Evolutionary conservation across 1,140 invertebrate genomes (phyloP).

Genomic region (Aphidius gifuensis): DNA sequence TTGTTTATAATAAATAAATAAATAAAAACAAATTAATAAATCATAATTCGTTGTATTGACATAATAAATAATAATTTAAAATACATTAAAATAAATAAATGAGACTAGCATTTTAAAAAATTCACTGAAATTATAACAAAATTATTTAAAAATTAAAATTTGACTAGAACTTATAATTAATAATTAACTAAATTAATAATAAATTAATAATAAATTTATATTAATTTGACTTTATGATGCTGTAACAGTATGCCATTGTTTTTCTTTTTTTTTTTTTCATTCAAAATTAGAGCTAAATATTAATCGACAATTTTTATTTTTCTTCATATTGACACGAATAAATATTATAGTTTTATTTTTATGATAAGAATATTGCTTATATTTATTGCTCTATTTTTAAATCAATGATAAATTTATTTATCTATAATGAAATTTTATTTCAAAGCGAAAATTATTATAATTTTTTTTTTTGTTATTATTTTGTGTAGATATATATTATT

Average conservation of each 20-base stretch:
- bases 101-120: conserved; percentile 21
- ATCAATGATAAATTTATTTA: too few species aligned
- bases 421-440: too few species aligned
- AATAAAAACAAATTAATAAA: conserved; percentile 11
- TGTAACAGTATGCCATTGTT: conserved; percentile 51
- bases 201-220: conserved; percentile 14
- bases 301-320: too few species aligned
- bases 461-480: too few species aligned
- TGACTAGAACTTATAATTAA: conserved; percentile 7
- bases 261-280: too few species aligned
- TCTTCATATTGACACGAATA: too few species aligned
- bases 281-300: too few species aligned
- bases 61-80: conserved; percentile 33
- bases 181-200: conserved; percentile 12
- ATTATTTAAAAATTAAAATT: conserved; percentile 7
- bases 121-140: conserved; percentile 6
- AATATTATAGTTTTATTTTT: too few species aligned
- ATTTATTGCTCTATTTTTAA: too few species aligned
- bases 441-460: too few species aligned
- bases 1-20: background rate
- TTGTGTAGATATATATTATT: too few species aligned
- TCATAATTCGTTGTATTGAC: conserved; percentile 47
- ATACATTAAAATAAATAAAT: conserved; percentile 29
- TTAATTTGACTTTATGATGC: conserved; percentile 39
- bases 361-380: too few species aligned